Evolutionary conservation across 2,113 vertebrate species (phyloP).

Genomic region (Sciurus niger): DNA sequence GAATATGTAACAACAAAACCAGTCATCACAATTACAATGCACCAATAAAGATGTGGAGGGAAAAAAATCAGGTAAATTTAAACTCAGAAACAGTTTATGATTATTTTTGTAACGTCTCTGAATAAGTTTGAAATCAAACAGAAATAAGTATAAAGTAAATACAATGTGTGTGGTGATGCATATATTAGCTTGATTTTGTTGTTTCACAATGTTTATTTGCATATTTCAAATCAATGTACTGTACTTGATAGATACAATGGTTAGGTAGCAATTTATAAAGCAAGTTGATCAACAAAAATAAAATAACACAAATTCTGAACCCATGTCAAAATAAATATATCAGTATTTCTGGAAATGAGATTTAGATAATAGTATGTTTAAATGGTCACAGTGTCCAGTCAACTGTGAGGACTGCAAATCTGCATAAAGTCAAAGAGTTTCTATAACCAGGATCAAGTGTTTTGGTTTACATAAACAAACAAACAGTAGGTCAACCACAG

Average conservation of each 20-base stretch:
- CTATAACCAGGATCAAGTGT: neutral
- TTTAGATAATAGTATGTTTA: neutral
- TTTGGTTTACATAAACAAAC: neutral
- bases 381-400: too few relatives aligned
- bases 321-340: neutral
- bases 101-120: neutral
- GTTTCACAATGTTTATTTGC: neutral
- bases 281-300: neutral
- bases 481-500: neutral
- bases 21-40: too few relatives aligned
- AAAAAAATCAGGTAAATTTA: neutral
- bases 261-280: neutral
- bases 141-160: constrained; percentile 3
- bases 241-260: neutral
- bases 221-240: neutral
- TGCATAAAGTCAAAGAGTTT: neutral
- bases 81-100: neutral
- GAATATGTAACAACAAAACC: too few relatives aligned
- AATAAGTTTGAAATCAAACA: neutral
- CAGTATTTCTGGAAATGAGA: neutral
- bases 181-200: neutral
- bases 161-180: neutral
- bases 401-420: neutral
- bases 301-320: neutral
- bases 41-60: too few relatives aligned